Percentiles rank a stretch among this genome's conserved stretches.
phyloP scores from a whole-genome alignment of 37 sponge, comb jelly and placozoan genomes.

The Dysidea cf. avara region DNA sequence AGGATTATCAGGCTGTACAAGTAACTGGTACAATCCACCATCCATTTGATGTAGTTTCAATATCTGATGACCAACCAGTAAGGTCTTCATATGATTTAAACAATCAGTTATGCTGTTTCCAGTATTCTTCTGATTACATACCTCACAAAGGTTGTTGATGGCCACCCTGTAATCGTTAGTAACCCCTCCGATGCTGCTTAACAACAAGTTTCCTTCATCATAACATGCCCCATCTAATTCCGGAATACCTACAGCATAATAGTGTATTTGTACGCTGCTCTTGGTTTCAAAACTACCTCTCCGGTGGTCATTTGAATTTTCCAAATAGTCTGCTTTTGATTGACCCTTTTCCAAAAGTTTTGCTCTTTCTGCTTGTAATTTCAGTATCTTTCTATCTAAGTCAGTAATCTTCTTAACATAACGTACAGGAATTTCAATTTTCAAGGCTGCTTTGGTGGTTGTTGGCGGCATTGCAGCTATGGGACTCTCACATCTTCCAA shows the following conservation, averaged over 20 bases:
- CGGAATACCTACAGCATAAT: constrained; percentile 31
- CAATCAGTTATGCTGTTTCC: constrained; percentile 28
- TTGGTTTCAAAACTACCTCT: not conserved
- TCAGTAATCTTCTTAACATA: constrained; percentile 27
- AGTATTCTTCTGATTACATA: constrained; percentile 20
- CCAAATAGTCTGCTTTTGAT: not conserved
- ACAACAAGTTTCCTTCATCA: constrained; percentile 44
- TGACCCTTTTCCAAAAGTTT: constrained; percentile 35
- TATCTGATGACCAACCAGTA: constrained; percentile 29
- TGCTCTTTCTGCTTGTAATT: constrained; percentile 57
- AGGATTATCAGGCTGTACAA: constrained; percentile 5
- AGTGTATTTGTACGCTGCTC: constrained; percentile 26
- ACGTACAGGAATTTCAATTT: constrained; percentile 24
- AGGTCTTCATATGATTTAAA: constrained; percentile 43
- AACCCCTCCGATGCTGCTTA: constrained; percentile 41
- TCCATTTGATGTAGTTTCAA: constrained; percentile 17
- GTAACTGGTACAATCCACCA: constrained; percentile 25
- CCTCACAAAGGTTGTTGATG: constrained; percentile 11
- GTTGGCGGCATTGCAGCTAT: no score
- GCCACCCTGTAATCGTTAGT: constrained; percentile 20
- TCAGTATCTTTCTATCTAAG: constrained; percentile 56
- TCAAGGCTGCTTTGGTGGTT: constrained; percentile 4
- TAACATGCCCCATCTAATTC: constrained; percentile 38
- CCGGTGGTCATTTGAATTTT: not conserved
- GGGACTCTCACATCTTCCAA: no score